Conservation (phyloP, 2,888 invertebrate species). For the Capitulum mitella region DNA sequence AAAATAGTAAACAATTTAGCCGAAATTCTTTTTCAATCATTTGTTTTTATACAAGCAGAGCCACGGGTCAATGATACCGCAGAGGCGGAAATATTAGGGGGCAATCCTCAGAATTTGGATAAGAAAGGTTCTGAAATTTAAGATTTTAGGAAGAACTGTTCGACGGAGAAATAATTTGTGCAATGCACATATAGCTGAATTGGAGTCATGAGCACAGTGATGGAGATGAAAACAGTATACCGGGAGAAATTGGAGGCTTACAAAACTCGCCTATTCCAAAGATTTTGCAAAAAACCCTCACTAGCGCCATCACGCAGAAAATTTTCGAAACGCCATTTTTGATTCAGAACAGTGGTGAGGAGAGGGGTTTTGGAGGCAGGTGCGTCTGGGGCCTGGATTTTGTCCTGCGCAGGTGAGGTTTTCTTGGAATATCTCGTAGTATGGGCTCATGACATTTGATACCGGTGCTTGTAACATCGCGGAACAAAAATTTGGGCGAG, state of each 20-base stretch:
- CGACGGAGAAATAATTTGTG: too few species aligned
- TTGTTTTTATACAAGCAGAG: not conserved
- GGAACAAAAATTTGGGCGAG: not conserved
- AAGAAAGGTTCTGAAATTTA: too few species aligned
- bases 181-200: too few species aligned
- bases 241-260: not conserved
- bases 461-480: not conserved
- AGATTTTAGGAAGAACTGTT: too few species aligned
- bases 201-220: too few species aligned
- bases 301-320: slow-evolving; percentile 22
- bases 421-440: not conserved
- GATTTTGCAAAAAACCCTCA: slow-evolving; percentile 25
- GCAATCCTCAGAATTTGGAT: too few species aligned
- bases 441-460: not conserved
- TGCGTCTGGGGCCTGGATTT: not conserved
- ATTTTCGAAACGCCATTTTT: slow-evolving; percentile 24
- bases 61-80: not conserved
- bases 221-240: too few species aligned
- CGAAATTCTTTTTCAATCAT: not conserved
- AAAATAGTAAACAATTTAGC: too few species aligned
- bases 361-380: not conserved
- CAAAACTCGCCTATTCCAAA: not conserved
- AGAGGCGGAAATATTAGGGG: not conserved
- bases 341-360: not conserved
- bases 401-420: not conserved